Evolutionary conservation across 2,888 invertebrate species (phyloP).

Genomic region (Dicranocentrus wangi): DNA sequence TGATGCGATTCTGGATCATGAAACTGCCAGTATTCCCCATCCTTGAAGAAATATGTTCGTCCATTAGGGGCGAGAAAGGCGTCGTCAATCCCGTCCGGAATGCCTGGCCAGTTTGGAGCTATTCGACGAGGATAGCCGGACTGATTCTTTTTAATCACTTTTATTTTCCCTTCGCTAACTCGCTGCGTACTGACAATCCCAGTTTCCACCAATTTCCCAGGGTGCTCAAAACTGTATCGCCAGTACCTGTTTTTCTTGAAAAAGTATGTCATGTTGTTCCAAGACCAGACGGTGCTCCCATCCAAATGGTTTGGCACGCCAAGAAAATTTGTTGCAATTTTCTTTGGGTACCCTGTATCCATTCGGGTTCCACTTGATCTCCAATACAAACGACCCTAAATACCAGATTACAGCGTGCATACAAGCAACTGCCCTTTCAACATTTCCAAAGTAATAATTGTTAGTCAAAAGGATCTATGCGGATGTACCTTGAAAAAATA

Average conservation of each 20-base stretch:
- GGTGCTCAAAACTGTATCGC: conserved; percentile 65
- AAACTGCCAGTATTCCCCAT: conserved; percentile 67
- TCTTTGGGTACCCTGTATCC: conserved; percentile 68
- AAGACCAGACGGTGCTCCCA: conserved; percentile 64
- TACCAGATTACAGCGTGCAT: no score
- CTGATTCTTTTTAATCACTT: conserved; percentile 40
- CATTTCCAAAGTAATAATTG: no score
- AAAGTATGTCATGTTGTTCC: conserved; percentile 68
- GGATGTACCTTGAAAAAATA: conserved; percentile 70
- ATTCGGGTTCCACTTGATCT: conserved; percentile 64
- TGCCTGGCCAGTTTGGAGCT: conserved; percentile 58
- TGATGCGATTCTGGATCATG: conserved; percentile 62
- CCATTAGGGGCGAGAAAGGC: conserved; percentile 66
- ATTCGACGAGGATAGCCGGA: conserved; percentile 60
- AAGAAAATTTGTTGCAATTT: conserved; percentile 67
- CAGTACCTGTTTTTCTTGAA: conserved; percentile 67
- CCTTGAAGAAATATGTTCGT: conserved; percentile 67
- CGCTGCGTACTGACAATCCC: conserved; percentile 27
- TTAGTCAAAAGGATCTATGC: no score
- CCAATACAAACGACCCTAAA: conserved; percentile 71
- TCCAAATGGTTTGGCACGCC: conserved; percentile 70
- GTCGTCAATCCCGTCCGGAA: conserved; percentile 57
- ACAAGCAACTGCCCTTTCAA: neutral
- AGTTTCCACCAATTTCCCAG: conserved; percentile 47
- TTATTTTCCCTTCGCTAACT: conserved; percentile 35